Conservation (phyloP, 1,140 invertebrate species). For the Caerostris extrusa region DNA sequence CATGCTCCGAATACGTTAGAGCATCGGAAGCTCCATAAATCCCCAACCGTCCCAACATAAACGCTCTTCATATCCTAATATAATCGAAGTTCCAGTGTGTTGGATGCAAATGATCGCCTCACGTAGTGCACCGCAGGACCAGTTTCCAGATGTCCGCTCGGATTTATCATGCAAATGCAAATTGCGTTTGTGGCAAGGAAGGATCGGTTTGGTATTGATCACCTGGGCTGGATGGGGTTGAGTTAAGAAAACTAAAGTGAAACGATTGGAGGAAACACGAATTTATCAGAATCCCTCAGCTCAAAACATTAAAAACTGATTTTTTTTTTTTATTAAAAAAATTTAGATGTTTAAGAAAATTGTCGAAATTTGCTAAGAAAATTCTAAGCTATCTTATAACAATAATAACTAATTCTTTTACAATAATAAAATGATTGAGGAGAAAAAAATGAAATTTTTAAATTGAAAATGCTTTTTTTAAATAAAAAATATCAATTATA, state of each 20-base stretch:
- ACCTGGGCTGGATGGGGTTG: not conserved
- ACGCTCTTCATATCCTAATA: constrained; percentile 21
- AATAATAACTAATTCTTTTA: too few relatives aligned
- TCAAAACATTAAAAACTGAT: too few relatives aligned
- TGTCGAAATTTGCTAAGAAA: too few relatives aligned
- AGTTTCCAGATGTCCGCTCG: not conserved
- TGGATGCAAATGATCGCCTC: constrained; percentile 18
- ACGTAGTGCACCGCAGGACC: not conserved
- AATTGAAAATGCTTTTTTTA: too few relatives aligned
- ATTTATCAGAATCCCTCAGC: too few relatives aligned
- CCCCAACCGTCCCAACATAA: constrained; percentile 14
- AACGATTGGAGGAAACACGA: not conserved
- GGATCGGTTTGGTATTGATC: constrained; percentile 11
- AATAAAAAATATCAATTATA: too few relatives aligned
- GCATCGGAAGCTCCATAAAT: not conserved
- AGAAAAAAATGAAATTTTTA: too few relatives aligned
- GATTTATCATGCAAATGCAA: constrained; percentile 49
- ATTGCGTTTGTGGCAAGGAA: not conserved
- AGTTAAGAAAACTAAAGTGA: not conserved
- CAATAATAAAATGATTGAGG: too few relatives aligned
- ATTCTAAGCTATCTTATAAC: too few relatives aligned
- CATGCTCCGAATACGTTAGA: constrained; percentile 32
- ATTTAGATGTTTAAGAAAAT: too few relatives aligned
- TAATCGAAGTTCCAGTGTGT: constrained; percentile 37
- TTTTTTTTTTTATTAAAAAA: too few relatives aligned